phyloP scores from a whole-genome alignment of 1,140 invertebrate species.

The Drosophila parvula region DNA sequence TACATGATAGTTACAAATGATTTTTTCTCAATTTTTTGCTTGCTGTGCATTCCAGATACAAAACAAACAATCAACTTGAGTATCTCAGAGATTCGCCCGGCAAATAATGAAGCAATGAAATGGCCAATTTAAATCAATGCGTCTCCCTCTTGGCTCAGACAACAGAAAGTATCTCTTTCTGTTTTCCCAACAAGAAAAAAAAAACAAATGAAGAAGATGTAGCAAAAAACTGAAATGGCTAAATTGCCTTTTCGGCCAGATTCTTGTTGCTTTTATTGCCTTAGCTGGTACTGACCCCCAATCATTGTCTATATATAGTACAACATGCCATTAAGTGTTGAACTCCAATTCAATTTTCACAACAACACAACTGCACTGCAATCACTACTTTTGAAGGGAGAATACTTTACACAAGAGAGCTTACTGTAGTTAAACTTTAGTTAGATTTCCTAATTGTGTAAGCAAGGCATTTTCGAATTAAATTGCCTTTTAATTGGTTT shows the following conservation, averaged over 20 bases:
- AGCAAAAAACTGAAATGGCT: conserved; percentile 42
- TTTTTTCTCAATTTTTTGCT: background rate
- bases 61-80: conserved; percentile 68
- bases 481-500: background rate
- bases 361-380: conserved; percentile 22
- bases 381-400: conserved; percentile 16
- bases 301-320: conserved; percentile 18
- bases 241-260: conserved; percentile 49
- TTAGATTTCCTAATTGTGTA: background rate
- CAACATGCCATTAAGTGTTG: conserved; percentile 45
- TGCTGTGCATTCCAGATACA: conserved; percentile 4
- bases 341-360: conserved; percentile 13
- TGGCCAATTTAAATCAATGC: conserved; percentile 75
- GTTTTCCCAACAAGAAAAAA: no score
- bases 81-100: conserved; percentile 36
- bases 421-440: background rate
- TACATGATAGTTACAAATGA: background rate
- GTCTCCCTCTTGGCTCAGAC: conserved; percentile 34
- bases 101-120: conserved; percentile 74
- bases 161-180: no score
- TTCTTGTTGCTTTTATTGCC: conserved; percentile 25
- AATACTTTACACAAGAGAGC: background rate
- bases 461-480: background rate
- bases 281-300: conserved; percentile 28
- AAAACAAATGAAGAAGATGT: conserved; percentile 15